Base-by-base conservation (phyloP, 2,888 invertebrate species). In the Spilosoma lubricipeda region DNA sequence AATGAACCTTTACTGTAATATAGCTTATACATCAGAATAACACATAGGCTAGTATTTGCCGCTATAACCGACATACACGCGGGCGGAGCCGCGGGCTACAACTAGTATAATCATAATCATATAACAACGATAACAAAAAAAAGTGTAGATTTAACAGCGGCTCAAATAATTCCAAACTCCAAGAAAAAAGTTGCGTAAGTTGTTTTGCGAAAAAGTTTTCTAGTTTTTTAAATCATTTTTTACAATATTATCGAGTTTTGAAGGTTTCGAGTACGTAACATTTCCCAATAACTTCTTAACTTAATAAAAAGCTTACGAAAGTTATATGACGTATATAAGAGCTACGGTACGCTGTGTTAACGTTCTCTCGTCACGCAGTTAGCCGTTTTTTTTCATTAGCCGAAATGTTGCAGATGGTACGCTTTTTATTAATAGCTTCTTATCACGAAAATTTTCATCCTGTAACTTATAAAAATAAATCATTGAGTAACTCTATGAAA, bases 281-380 rank as follows among this genome's bases (percentile, higher is more conserved):
- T 71, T 67, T 39, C n/a, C 15, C 39, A 72, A 67, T 48, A 33
- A 68, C n/a, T 65, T 63, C 42, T 67, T 18, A 48, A 23, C 68
- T 67, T 48, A 45, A 67, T 70, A 56, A 70, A 73, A 70, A 66
- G 42, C 23, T 56, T 73, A 45, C 36, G 66, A 56, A 69, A 65
- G 52, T 65, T 64, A 66, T 15, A 56, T 48, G 52, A 45, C 69
- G 69, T 52, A 66, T 5, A 20, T 70, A 68, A 71, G 42, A 70
- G 72, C 66, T 64, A 72, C 59, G 74, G 70, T 72, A 77, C 39
- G 42, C 67, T 70, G 64, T 45, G 67, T 59, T 77, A 74, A 74
- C 67, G 63, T 33, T 63, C 36, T 48, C 30, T 69, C 39, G 72
- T 67, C 77, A 77, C 74, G 77, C 77, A 77, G 63, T 72, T 70